Conservation (phyloP, 2,888 invertebrate genomes). For the Panzeria rudis region DNA sequence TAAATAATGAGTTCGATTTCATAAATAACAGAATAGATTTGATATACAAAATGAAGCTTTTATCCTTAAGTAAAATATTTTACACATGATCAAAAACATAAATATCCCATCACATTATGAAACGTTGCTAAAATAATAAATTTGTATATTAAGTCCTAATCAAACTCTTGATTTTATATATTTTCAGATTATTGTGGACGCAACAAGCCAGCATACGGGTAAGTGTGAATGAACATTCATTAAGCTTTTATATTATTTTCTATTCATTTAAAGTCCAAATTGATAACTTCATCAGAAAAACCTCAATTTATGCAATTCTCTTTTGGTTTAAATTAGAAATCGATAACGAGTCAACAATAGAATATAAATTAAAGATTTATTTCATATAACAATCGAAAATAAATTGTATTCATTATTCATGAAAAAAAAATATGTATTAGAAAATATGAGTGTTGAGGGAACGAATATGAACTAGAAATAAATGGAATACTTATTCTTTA, state of each 20-base stretch:
- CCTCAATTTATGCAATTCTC: conserved; percentile 4
- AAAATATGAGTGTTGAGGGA: no score
- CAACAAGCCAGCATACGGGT: background rate
- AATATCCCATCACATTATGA: background rate
- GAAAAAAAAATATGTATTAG: background rate
- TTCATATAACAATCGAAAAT: conserved; percentile 15
- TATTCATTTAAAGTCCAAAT: background rate
- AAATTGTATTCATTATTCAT: background rate
- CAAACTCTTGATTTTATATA: conserved; percentile 1
- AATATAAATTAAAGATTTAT: conserved; percentile 31
- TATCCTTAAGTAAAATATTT: background rate
- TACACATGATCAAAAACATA: background rate
- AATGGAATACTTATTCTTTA: no score
- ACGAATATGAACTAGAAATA: no score
- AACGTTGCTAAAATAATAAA: conserved; percentile 3
- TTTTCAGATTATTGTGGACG: background rate
- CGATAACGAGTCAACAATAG: conserved; percentile 13
- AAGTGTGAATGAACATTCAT: background rate
- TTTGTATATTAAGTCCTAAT: background rate
- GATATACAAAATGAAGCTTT: background rate
- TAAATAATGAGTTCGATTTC: background rate
- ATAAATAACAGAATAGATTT: background rate
- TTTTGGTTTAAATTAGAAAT: conserved; percentile 10
- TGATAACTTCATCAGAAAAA: conserved; percentile 2
- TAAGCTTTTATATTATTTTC: background rate